A percentile compares a stretch with the other conserved stretches of the same genome.
phyloP scores from a whole-genome alignment of 2,888 invertebrate species.

The Zhengitettix transpicula region DNA sequence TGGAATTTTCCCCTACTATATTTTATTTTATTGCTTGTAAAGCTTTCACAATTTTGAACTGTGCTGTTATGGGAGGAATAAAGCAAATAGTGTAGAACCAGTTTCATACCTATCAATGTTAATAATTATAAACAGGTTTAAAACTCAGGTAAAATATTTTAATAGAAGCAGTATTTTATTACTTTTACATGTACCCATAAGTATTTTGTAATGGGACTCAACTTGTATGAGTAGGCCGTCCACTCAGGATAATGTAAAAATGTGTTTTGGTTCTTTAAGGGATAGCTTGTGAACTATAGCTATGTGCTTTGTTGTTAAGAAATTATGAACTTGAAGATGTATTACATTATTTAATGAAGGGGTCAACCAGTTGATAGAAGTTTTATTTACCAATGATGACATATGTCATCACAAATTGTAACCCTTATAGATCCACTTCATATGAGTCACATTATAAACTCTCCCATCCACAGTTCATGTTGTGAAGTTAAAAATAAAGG shows the following conservation, averaged over 20 bases:
- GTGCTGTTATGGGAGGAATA: not conserved
- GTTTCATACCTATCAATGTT: constrained; percentile 1
- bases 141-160: constrained; percentile 10
- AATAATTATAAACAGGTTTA: constrained; percentile 2
- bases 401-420: not conserved
- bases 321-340: too few species aligned
- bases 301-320: too few species aligned
- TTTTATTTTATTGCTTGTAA: not conserved
- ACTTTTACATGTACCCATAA: constrained; percentile 3
- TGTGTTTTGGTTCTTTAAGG: not conserved
- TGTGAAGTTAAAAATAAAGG: not conserved
- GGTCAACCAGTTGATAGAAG: too few species aligned
- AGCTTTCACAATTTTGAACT: constrained; percentile 6
- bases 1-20: not conserved
- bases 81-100: not conserved
- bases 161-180: constrained; percentile 9
- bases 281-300: too few species aligned
- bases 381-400: too few species aligned
- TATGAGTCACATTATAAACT: not conserved
- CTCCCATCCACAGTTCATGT: constrained; percentile 2
- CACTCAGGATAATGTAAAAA: constrained; percentile 1
- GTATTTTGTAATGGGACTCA: constrained; percentile 1
- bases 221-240: constrained; percentile 4
- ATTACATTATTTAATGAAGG: too few species aligned
- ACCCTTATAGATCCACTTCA: not conserved